Evolutionary conservation across 1,140 invertebrate species (phyloP).

Genomic region (Scylla paramamosain): DNA sequence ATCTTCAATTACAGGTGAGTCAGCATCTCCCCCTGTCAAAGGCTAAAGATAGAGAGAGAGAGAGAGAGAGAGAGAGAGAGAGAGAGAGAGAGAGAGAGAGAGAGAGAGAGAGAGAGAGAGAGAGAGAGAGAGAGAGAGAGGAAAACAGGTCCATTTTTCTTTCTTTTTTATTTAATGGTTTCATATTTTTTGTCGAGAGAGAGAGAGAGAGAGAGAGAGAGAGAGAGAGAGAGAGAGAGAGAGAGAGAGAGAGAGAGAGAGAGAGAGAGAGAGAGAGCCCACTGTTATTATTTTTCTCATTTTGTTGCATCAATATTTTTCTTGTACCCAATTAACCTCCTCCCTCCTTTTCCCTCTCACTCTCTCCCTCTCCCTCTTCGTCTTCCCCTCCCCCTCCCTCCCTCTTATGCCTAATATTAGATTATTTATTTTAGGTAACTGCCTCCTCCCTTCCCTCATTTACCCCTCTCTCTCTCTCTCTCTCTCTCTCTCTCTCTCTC

Average conservation of each 20-base stretch:
- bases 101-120: slow-evolving; percentile 46
- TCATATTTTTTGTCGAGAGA: neutral
- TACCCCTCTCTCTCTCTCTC: neutral
- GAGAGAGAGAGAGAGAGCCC: neutral
- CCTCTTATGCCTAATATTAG: neutral
- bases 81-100: slow-evolving; percentile 46
- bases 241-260: neutral
- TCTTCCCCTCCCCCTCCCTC: neutral
- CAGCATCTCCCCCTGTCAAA: neutral
- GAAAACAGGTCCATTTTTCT: neutral
- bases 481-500: neutral
- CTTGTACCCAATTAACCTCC: neutral
- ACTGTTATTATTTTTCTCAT: neutral
- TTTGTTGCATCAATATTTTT: neutral
- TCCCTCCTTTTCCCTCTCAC: neutral
- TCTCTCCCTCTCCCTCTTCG: neutral
- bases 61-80: slow-evolving; percentile 11
- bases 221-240: neutral
- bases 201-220: neutral
- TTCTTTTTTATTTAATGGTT: neutral
- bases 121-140: slow-evolving; percentile 46
- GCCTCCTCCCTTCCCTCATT: neutral
- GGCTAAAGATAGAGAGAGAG: neutral
- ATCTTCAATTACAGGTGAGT: neutral
- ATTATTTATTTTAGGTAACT: neutral